Conservation (phyloP, 1,140 invertebrate genomes). For the Macrobrachium rosenbergii region DNA sequence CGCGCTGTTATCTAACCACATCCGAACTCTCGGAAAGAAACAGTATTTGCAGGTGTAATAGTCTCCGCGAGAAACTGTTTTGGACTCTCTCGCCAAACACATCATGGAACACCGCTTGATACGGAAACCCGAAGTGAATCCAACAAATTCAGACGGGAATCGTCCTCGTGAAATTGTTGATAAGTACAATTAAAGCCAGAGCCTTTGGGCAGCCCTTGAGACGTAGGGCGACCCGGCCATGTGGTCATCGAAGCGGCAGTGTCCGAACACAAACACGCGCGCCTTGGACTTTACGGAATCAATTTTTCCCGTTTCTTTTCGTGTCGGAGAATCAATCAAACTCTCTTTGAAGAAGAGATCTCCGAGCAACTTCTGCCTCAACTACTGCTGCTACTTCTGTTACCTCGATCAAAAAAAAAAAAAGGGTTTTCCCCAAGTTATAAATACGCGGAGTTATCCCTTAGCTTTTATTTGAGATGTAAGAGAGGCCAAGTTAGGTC, state of each 20-base stretch:
- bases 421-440: too few species aligned
- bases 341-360: slow-evolving; percentile 7
- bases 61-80: too few species aligned
- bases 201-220: slow-evolving; percentile 9
- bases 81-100: not conserved
- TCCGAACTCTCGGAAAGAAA: slow-evolving; percentile 29
- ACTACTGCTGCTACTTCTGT: not conserved
- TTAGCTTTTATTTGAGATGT: too few species aligned
- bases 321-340: slow-evolving; percentile 55
- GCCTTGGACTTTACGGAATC: slow-evolving; percentile 56
- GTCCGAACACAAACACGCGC: slow-evolving; percentile 63
- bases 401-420: not conserved
- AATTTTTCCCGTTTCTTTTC: slow-evolving; percentile 63
- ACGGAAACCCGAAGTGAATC: not conserved
- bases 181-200: slow-evolving; percentile 10
- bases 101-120: not conserved
- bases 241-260: slow-evolving; percentile 60
- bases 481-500: not conserved
- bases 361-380: not conserved
- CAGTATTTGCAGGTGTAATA: not conserved
- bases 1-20: slow-evolving; percentile 55
- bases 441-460: too few species aligned
- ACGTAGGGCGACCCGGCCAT: slow-evolving; percentile 44
- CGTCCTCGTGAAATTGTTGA: too few species aligned
- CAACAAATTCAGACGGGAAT: not conserved